Evolutionary conservation across 2,113 vertebrate species (phyloP).

Genomic region (Galemys pyrenaicus): DNA sequence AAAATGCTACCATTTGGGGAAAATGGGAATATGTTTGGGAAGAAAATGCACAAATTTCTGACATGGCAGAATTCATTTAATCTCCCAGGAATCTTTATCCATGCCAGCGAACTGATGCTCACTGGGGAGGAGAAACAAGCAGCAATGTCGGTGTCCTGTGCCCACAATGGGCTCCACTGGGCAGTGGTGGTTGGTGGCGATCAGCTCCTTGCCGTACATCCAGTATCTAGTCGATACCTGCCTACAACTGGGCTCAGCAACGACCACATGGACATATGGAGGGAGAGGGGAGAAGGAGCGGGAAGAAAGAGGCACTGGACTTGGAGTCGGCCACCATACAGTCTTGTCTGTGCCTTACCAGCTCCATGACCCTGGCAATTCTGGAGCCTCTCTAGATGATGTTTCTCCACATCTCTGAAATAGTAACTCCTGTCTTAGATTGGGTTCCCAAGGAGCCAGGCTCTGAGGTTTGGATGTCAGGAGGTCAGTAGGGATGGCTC

Average conservation of each 20-base stretch:
- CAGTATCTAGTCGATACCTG: not conserved
- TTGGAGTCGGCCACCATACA: not conserved
- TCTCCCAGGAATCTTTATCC: not conserved
- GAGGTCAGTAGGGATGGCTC: not conserved
- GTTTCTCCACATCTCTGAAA: not conserved
- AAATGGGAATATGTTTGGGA: not conserved
- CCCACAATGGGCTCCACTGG: not conserved
- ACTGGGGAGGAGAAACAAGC: fast-evolving
- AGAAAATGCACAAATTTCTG: not conserved
- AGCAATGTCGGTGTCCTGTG: not conserved
- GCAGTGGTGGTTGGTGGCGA: not conserved
- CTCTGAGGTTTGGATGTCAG: not conserved
- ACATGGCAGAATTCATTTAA: not conserved
- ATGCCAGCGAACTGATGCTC: not conserved
- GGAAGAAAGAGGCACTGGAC: not conserved
- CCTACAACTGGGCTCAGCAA: fast-evolving
- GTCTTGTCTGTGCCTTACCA: not conserved
- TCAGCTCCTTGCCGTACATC: not conserved
- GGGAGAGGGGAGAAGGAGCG: not conserved
- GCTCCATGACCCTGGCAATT: not conserved
- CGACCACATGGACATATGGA: not conserved
- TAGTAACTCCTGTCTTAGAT: not conserved
- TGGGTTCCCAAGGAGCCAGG: not conserved
- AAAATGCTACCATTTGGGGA: not conserved
- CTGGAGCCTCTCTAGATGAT: not conserved